Evolutionary conservation across 2,113 vertebrate genomes (phyloP), one percentile per base, ranked within the genome.

Genomic region (Pomatorhinus ruficollis): DNA sequence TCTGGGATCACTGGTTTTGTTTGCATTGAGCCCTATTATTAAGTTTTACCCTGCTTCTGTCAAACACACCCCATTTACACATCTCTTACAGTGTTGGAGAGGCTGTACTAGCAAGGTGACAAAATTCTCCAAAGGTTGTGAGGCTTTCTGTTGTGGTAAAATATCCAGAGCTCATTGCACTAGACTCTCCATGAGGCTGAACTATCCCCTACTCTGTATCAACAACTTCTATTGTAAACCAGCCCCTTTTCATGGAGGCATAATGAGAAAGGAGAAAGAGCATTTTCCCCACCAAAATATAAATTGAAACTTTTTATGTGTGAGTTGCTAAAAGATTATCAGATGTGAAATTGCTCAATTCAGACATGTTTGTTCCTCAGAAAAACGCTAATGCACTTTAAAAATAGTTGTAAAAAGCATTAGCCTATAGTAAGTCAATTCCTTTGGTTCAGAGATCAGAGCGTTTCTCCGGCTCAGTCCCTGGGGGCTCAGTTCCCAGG

Each of bases 401-500:
- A 90, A 71, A 47, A 9, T 22, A 22, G 47, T 84, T 83, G 0
- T 0, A 25, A 45, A 70, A 60, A 40, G 5, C 45, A 9, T 18
- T 27, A 74, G 42, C 22, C 56, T 42, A 63, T 39, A 44, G 39
- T 63, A 74, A 75, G 60, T 71, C 25, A 81, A 60, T 75, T 27
- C 12, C 37, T 60, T 68, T 30, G 30, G 30, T 44, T 66, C 22
- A 19, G 64, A 75, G 64, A 70, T 50, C 22, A 15, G 42, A 61
- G 65, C 3, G 1, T 66, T 81, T 75, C 31, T 82, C 39, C 2
- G 14, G 8, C 37, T 31, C n/a, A 6, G 59, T 21, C 31, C 40
- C 69, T 5, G 10, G 0, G 2, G 68, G 45, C 47, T 81, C 50
- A 13, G 0, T 47, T 14, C 47, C 27, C 25, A 4, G 9, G 6